These are phyloP conservation scores for Capreolus pygargus DNA, from an alignment of 2,113 vertebrate species.

Conservation along the genomic window DNA sequence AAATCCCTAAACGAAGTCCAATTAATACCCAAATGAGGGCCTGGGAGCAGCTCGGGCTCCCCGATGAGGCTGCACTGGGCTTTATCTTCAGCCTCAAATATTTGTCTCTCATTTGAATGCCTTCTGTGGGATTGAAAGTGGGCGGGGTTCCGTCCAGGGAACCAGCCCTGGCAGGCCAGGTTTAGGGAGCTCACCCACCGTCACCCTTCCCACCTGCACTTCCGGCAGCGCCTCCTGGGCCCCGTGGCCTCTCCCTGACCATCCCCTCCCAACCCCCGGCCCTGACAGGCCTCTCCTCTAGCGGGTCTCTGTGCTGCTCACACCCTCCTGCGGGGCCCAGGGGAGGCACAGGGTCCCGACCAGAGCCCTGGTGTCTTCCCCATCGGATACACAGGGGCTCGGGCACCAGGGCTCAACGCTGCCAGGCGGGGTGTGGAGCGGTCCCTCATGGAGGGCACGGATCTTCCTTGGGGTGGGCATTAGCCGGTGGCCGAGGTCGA, in stretches of 20 bases:
- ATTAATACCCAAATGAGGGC: slow-evolving; percentile 61
- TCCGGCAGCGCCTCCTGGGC: background rate
- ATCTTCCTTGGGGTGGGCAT: background rate
- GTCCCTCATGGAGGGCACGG: rapidly evolving
- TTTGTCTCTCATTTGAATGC: slow-evolving; percentile 72
- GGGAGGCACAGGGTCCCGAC: background rate
- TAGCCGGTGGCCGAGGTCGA: rapidly evolving
- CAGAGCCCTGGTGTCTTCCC: background rate
- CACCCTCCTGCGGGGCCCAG: background rate
- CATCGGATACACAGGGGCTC: rapidly evolving
- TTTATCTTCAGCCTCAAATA: background rate
- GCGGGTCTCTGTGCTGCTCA: background rate
- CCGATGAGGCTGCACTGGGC: background rate
- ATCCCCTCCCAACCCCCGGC: rapidly evolving
- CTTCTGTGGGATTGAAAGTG: slow-evolving; percentile 7
- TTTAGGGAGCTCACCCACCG: background rate
- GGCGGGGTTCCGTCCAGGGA: background rate
- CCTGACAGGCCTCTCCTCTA: background rate
- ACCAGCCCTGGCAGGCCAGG: rapidly evolving
- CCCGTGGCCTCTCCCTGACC: background rate
- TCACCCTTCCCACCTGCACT: rapidly evolving
- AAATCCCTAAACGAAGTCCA: slow-evolving; percentile 61
- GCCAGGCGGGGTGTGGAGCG: rapidly evolving
- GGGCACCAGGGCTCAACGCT: background rate
- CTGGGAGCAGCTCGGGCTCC: background rate